Base-by-base conservation (phyloP, 2,797 vertebrate genomes). In the Anguilla anguilla region DNA sequence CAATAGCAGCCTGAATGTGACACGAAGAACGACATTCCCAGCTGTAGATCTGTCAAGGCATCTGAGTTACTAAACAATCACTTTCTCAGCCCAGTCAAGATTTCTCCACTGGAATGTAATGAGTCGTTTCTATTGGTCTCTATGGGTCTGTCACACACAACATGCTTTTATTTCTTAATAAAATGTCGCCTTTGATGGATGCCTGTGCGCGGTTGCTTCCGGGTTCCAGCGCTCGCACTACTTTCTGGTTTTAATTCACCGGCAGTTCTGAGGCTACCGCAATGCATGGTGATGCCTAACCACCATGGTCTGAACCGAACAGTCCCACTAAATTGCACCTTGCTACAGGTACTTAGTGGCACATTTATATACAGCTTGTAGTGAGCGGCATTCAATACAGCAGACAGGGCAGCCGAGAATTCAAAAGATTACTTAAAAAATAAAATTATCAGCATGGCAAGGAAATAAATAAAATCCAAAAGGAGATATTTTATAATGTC, bases 111-210 rank as follows among this genome's bases (percentile, higher is more conserved):
- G n/a, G 67, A 74, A 72, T 72, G 67, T 79, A 85, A 72, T 88
- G 77, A 83, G 85, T 84, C 9, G 84, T 74, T 86, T 31, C 77
- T 81, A 25, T 35, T 25, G n/a, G 35, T 82, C 86, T 83, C 51
- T 61, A 19, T 83, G 55, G 39, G 61, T 83, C 84, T 88, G 83
- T 72, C 64, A 86, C 61, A 53, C 64, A 25, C 84, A 88, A 86
- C 55, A 11, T 22, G 49, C 22, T 74, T 88, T 83, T 86, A 72
- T 74, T 88, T 88, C 85, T 88, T 83, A 83, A 86, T 86, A 88
- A 86, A 74, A 25, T 86, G 85, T 67, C 85, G 69, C 88, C 61
- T 83, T 72, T 88, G 88, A 88, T 53, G 64, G 85, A 88, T 84
- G 88, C 22, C 49, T 86, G 35, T 49, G 79, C 43, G 43, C 6